phyloP scores from a whole-genome alignment of 2,888 invertebrate genomes.

The Oscheius sp. region DNA sequence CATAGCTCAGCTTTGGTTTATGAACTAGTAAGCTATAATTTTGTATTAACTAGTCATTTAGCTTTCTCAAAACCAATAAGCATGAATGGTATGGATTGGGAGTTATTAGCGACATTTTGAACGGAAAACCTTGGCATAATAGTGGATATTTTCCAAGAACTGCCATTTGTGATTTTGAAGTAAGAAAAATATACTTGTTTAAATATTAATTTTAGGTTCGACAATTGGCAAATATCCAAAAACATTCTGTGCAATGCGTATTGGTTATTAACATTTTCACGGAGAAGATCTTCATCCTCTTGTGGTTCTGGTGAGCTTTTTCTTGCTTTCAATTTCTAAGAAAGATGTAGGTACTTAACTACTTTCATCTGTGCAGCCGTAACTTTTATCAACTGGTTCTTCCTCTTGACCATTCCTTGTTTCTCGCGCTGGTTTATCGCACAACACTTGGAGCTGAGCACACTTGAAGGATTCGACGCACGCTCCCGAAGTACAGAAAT shows the following conservation, averaged over 20 bases:
- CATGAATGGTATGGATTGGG: constrained; percentile 68
- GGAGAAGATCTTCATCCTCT: constrained; percentile 68
- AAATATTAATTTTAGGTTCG: constrained; percentile 55
- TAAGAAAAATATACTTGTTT: constrained; percentile 9
- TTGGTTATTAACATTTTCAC: constrained; percentile 70
- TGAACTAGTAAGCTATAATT: constrained; percentile 56
- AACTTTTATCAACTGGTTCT: constrained; percentile 64
- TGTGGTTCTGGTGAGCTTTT: constrained; percentile 63
- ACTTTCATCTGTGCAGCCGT: constrained; percentile 56
- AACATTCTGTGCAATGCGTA: constrained; percentile 69
- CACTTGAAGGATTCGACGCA: constrained; percentile 43
- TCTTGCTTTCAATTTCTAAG: neutral
- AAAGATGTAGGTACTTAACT: constrained; percentile 60
- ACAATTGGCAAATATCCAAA: constrained; percentile 69
- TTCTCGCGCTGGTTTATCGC: constrained; percentile 66
- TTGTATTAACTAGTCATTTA: constrained; percentile 32
- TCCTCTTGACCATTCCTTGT: constrained; percentile 61
- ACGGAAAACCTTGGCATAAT: constrained; percentile 64
- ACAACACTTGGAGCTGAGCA: constrained; percentile 61
- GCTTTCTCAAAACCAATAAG: constrained; percentile 63
- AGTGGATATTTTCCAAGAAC: constrained; percentile 62
- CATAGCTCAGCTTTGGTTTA: constrained; percentile 59
- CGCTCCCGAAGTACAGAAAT: constrained; percentile 16
- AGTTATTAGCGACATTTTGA: constrained; percentile 61
- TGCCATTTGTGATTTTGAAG: constrained; percentile 68